These are phyloP conservation scores for Apostichopus leukothele DNA, from an alignment of 53 echinoderm and acorn worm genomes.

Conservation along the genomic window DNA sequence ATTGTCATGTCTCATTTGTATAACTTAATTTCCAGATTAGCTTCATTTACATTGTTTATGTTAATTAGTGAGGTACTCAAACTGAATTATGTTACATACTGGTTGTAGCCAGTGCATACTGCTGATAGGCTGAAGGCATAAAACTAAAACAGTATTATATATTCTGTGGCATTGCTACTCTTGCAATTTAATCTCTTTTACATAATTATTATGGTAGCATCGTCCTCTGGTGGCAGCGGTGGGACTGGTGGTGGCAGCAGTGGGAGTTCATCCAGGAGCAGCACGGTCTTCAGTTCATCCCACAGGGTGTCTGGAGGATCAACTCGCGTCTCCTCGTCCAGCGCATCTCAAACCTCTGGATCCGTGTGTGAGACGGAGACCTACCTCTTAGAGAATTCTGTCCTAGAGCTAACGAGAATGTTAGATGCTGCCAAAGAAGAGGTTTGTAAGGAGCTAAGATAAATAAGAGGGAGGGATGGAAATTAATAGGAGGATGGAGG, in stretches of 20 bases:
- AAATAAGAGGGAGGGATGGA: not conserved
- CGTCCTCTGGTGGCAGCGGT: not conserved
- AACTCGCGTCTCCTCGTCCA: not conserved
- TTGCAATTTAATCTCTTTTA: no score
- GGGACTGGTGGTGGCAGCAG: not conserved
- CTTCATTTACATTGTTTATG: no score
- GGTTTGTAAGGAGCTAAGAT: conserved; percentile 49
- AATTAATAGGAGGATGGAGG: not conserved
- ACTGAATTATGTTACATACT: no score
- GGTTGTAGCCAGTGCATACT: no score
- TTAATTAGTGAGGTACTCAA: no score
- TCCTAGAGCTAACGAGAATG: conserved; percentile 67
- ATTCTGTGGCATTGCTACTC: no score
- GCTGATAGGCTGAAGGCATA: no score
- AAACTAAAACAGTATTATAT: no score
- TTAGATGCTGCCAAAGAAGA: conserved; percentile 76
- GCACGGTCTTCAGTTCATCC: not conserved
- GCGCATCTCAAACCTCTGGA: not conserved
- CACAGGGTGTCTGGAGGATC: not conserved
- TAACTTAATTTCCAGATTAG: no score
- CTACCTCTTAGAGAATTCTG: conserved; percentile 54
- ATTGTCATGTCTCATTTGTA: no score
- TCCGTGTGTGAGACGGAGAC: conserved; percentile 41
- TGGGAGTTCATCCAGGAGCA: not conserved
- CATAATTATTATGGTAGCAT: not conserved